These are phyloP conservation scores for Drosophila navojoa DNA, from an alignment of 1,140 invertebrate species.

Conservation along the genomic window DNA sequence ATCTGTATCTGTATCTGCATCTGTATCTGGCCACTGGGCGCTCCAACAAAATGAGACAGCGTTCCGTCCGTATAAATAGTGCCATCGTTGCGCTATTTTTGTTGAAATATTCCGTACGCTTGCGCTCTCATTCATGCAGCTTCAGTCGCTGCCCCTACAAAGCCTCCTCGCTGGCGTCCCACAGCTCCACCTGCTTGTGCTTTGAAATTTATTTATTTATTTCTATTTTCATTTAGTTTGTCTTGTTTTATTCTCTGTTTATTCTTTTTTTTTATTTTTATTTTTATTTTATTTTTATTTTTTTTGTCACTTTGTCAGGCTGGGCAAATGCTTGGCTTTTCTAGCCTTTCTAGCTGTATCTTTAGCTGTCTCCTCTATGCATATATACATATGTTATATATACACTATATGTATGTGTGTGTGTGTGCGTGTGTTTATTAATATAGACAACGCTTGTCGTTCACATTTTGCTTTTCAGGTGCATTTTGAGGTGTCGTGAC, in stretches of 20 bases:
- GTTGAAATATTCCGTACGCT: constrained; percentile 76
- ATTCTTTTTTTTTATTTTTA: constrained; percentile 20
- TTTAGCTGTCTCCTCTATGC: constrained; percentile 26
- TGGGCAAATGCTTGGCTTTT: constrained; percentile 22
- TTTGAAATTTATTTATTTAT: constrained; percentile 75
- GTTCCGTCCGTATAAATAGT: constrained; percentile 72
- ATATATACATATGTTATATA: constrained; percentile 29
- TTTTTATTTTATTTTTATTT: constrained; percentile 13
- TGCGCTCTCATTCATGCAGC: constrained; percentile 76
- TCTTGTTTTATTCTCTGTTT: constrained; percentile 21
- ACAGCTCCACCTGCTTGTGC: constrained; percentile 35
- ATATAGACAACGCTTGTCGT: constrained; percentile 29
- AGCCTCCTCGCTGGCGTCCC: too few relatives aligned
- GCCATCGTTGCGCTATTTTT: constrained; percentile 73
- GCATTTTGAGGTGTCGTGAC: constrained; percentile 81
- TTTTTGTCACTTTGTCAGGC: constrained; percentile 29
- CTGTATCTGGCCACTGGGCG: constrained; percentile 38
- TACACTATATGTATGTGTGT: constrained; percentile 11
- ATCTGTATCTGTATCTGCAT: constrained; percentile 33
- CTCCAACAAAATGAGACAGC: constrained; percentile 56
- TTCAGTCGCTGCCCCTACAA: constrained; percentile 4
- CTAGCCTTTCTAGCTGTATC: constrained; percentile 11
- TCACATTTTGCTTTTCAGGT: constrained; percentile 55
- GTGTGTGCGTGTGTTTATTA: constrained; percentile 16
- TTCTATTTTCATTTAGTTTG: constrained; percentile 31